Base-by-base conservation (phyloP, 2,888 invertebrate genomes). In the Pterobdella sp. region DNA sequence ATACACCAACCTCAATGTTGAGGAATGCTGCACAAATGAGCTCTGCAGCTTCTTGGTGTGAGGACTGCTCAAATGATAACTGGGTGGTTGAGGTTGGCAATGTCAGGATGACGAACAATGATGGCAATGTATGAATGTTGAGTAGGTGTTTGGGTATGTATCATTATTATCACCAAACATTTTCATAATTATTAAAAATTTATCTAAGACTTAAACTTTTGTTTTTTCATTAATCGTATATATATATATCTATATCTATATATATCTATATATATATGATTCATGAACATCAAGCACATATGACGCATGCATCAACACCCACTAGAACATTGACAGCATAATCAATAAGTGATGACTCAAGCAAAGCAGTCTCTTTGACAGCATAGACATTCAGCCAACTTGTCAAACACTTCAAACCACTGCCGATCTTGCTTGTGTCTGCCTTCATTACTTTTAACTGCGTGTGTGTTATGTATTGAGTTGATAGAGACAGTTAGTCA, bases 21-120 rank as follows among this genome's bases (percentile, higher is more conserved):
- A 92, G 90, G 49, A 95, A 85, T 74, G 94, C 87, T 0, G 91
- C 88, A 84, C 93, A 94, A 37, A 95, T 86, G 81, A 93, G 93
- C 81, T 95, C 94, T 0, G 93, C 89, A 0, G 94, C 93, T 4
- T 91, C 90, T 81, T 93, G 92, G 81, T 96, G 95, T 67, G 95
- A 84, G 60, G 34, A 10, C 26, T 52, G 14, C 4, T 71, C 14
- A 26, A 22, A 56, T 3, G 60, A 56, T 4, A 56, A 26, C 60
- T 56, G 60, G 3, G n/a, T 56, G 60, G 60, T 7, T 7, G 42
- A 14, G 42, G 42, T 14, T 56, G 60, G 60, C n/a, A n/a, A n/a
- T n/a, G n/a, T n/a, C n/a, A n/a, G n/a, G n/a, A n/a, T n/a, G n/a
- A n/a, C n/a, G n/a, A n/a, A n/a, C n/a, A n/a, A n/a, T n/a, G n/a